Conservation (phyloP, 2,113 vertebrate genomes). For the Tor tambroides region DNA sequence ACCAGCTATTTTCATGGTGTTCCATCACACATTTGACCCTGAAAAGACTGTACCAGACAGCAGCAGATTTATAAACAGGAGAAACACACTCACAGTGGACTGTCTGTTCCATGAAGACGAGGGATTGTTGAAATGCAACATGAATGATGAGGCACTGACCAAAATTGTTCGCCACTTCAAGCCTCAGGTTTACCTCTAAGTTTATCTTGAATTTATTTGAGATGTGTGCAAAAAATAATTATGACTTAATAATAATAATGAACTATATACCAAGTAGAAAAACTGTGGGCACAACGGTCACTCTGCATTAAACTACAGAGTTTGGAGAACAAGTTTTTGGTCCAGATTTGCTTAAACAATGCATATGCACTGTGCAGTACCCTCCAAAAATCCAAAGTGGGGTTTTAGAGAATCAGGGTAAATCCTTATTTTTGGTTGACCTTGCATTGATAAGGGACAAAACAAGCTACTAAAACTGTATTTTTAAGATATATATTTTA, state of each 20-base stretch:
- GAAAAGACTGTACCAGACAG: not conserved
- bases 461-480: not conserved
- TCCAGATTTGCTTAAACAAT: too few relatives aligned
- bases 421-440: not conserved
- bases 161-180: not conserved
- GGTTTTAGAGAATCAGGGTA: too few relatives aligned
- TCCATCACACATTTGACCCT: not conserved
- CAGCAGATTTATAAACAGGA: not conserved
- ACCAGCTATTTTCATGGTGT: slow-evolving; percentile 28
- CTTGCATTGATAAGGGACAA: not conserved
- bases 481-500: not conserved
- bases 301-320: too few relatives aligned
- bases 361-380: too few relatives aligned
- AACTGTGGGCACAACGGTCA: too few relatives aligned
- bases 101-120: slow-evolving; percentile 35
- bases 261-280: too few relatives aligned
- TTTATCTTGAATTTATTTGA: not conserved
- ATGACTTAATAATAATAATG: too few relatives aligned
- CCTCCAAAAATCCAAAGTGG: too few relatives aligned
- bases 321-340: too few relatives aligned
- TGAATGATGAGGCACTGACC: accelerated
- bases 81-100: slow-evolving; percentile 34
- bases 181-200: not conserved
- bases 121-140: not conserved
- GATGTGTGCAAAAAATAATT: too few relatives aligned